Base-by-base conservation (phyloP, 2,113 vertebrate genomes). In the Pongo abelii region DNA sequence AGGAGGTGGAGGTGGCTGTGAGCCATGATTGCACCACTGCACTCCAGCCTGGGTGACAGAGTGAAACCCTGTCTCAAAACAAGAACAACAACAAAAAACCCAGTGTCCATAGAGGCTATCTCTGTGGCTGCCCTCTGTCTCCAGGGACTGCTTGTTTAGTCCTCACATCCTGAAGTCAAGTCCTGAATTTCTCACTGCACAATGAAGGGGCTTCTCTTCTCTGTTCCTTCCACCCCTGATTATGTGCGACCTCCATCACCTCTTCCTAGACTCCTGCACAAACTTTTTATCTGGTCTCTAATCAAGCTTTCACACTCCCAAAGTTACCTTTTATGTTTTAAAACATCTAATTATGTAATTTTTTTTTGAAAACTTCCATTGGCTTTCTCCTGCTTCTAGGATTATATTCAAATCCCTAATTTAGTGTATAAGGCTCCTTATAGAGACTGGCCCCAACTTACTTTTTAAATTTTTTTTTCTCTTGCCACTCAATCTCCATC, bases 321-420 rank as follows among this genome's bases (percentile, higher is more conserved):
- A 79, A 84, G 18, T 84, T 84, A 46, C 2, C 38, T 86, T 87
- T 13, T 91, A 32, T 84, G 88, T 89, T 61, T 16, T 2, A 18
- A 69, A 77, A 96, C 72, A 77, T 57, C 59, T 67, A 25, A 67
- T 74, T 91, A 59, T 72, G 48, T 90, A 80, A 27, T 94, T 90
- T 94, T 38, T 8, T 74, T 94, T 92, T 50, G 14, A 92, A 96
- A 77, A 79, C 17, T 43, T 89, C 18, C 12, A 75, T 89, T 85
- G 84, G 14, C 22, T 90, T 89, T 93, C 46, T 90, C 27, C 38
- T 72, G 6, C 48, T 91, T 90, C 20, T 72, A 64, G 69, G 8
- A 89, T 92, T 81, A 95, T 91, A 89, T 92, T 95, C n/a, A 77
- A 78, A 46, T 32, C 84, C 52, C 35, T 85, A 70, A 83, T 92